Conservation (phyloP, 92 coral and sea anemone genomes). For the Epizoanthus illoricatus region DNA sequence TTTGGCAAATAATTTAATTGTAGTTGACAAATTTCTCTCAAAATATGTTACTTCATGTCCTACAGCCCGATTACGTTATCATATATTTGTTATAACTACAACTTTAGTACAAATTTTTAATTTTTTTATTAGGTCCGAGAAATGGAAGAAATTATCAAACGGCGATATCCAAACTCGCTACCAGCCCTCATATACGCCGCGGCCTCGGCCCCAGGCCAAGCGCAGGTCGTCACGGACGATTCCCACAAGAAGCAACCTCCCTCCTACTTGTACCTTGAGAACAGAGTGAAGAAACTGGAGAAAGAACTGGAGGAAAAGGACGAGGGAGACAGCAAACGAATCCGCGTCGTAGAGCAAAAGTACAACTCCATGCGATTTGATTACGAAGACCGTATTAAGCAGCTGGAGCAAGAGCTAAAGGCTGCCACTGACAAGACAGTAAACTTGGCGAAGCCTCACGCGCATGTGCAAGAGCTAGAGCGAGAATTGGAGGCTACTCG, state of each 20-base stretch:
- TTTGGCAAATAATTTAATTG: too few relatives aligned
- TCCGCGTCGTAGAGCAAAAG: constrained; percentile 89
- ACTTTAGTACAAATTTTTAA: not conserved
- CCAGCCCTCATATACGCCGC: constrained; percentile 99
- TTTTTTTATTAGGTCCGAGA: constrained; percentile 75
- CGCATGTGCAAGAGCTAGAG: constrained; percentile 71
- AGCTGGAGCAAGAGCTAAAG: constrained; percentile 65
- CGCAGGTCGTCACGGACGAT: constrained; percentile 67
- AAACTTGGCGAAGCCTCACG: constrained; percentile 58
- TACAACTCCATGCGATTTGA: constrained; percentile 86
- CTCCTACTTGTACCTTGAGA: constrained; percentile 83
- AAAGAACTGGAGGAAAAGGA: constrained; percentile 87
- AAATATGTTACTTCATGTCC: too few relatives aligned
- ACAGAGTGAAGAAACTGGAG: constrained; percentile 83
- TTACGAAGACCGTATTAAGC: constrained; percentile 82
- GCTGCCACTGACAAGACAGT: constrained; percentile 66
- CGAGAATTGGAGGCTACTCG: constrained; percentile 75
- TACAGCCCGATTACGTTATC: too few relatives aligned
- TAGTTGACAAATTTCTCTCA: too few relatives aligned
- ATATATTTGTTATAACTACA: not conserved
- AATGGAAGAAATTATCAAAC: constrained; percentile 97
- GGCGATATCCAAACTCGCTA: constrained; percentile 95
- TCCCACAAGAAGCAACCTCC: constrained; percentile 89
- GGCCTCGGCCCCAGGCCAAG: constrained; percentile 99
- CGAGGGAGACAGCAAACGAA: constrained; percentile 78